Conservation (phyloP, 2,888 invertebrate genomes). For the Drosophila diplacantha region DNA sequence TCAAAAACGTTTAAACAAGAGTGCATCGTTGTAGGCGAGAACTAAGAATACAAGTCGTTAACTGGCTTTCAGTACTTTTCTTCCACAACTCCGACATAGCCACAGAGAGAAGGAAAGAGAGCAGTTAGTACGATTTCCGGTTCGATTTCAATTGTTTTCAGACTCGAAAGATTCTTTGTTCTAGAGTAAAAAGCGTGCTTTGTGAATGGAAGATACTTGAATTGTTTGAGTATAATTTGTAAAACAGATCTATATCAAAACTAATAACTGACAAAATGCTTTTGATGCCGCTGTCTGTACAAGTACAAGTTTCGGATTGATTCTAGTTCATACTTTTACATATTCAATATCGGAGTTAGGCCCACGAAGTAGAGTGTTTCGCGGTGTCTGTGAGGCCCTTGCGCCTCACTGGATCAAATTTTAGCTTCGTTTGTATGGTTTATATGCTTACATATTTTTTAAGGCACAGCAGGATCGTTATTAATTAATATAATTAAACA, state of each 20-base stretch:
- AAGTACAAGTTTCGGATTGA: slow-evolving; percentile 52
- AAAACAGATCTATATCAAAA: slow-evolving; percentile 40
- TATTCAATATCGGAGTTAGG: slow-evolving; percentile 17
- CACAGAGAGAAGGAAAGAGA: slow-evolving; percentile 62
- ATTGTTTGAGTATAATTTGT: slow-evolving; percentile 32
- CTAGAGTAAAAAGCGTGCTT: slow-evolving; percentile 68
- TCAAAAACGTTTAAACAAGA: slow-evolving; percentile 57
- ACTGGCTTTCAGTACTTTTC: slow-evolving; percentile 46
- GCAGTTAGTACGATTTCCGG: slow-evolving; percentile 63
- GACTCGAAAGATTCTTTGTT: slow-evolving; percentile 40
- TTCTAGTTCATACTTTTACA: slow-evolving; percentile 43
- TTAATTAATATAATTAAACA: slow-evolving; percentile 60
- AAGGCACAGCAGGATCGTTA: slow-evolving; percentile 46
- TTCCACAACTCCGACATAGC: slow-evolving; percentile 54
- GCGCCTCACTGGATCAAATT: slow-evolving; percentile 38
- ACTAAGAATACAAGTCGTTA: slow-evolving; percentile 56
- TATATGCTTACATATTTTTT: slow-evolving; percentile 47
- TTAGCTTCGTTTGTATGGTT: slow-evolving; percentile 44
- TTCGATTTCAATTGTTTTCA: slow-evolving; percentile 37
- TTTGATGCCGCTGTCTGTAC: slow-evolving; percentile 78
- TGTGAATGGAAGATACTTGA: slow-evolving; percentile 64
- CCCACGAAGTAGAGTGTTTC: slow-evolving; percentile 31
- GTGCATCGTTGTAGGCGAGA: slow-evolving; percentile 66
- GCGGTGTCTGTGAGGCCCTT: slow-evolving; percentile 42
- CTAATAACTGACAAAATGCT: slow-evolving; percentile 79